Evolutionary conservation across 2,888 invertebrate genomes (phyloP).

Genomic region (Catocala sponsa): DNA sequence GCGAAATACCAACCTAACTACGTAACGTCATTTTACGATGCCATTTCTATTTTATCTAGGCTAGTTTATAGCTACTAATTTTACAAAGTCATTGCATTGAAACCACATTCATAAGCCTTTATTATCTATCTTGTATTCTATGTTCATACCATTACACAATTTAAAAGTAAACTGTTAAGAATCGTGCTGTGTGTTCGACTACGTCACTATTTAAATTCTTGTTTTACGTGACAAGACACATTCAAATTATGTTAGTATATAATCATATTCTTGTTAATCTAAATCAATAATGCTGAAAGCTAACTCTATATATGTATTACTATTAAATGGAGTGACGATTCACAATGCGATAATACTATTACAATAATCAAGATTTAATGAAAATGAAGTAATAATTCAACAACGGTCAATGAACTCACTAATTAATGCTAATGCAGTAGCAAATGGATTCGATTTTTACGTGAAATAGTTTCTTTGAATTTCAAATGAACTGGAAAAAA

Average conservation of each 20-base stretch:
- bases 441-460: slow-evolving; percentile 59
- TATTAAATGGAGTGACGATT: neutral
- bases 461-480: slow-evolving; percentile 56
- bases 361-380: slow-evolving; percentile 5
- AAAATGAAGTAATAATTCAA: slow-evolving; percentile 17
- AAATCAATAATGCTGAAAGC: too few relatives aligned
- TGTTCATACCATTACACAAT: neutral
- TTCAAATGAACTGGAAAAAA: slow-evolving; percentile 61
- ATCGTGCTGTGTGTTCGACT: too few relatives aligned
- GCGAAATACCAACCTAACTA: slow-evolving; percentile 33
- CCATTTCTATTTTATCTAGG: slow-evolving; percentile 14
- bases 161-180: neutral
- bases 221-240: neutral
- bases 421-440: slow-evolving; percentile 69
- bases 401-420: slow-evolving; percentile 67
- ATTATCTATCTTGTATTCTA: neutral
- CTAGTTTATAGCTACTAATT: slow-evolving; percentile 40
- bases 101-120: slow-evolving; percentile 12
- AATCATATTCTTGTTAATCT: too few relatives aligned
- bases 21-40: slow-evolving; percentile 40
- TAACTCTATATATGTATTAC: neutral
- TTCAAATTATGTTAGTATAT: too few relatives aligned
- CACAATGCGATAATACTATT: neutral
- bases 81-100: slow-evolving; percentile 30
- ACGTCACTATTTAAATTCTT: slow-evolving; percentile 18